phyloP scores from a whole-genome alignment of 1,140 invertebrate species.

The Drosophila baimaii region DNA sequence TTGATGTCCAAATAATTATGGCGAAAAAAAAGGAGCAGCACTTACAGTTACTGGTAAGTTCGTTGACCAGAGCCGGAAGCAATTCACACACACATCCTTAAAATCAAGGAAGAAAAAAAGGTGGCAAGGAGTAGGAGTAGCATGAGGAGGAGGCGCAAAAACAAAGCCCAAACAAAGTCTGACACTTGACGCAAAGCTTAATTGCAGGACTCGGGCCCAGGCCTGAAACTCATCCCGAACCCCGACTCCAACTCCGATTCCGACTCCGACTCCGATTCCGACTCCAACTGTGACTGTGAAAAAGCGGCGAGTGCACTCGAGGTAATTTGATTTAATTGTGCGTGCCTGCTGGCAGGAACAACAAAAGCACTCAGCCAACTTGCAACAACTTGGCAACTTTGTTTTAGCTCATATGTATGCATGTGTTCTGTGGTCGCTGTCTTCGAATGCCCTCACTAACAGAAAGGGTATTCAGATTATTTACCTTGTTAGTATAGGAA shows the following conservation, averaged over 20 bases:
- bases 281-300: slow-evolving; percentile 46
- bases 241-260: no score
- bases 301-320: slow-evolving; percentile 75
- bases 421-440: slow-evolving; percentile 29
- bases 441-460: slow-evolving; percentile 14
- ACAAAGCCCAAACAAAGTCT: slow-evolving; percentile 16
- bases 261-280: background rate
- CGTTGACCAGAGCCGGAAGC: slow-evolving; percentile 66
- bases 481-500: no score
- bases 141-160: background rate
- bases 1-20: slow-evolving; percentile 21
- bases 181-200: slow-evolving; percentile 70
- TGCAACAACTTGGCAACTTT: slow-evolving; percentile 44
- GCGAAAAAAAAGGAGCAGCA: background rate
- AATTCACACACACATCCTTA: slow-evolving; percentile 26
- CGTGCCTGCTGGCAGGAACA: slow-evolving; percentile 48
- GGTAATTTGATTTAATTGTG: slow-evolving; percentile 83
- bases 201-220: slow-evolving; percentile 54
- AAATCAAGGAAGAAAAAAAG: background rate
- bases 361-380: slow-evolving; percentile 41
- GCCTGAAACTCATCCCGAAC: slow-evolving; percentile 9
- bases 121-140: background rate
- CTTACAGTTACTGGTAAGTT: slow-evolving; percentile 38
- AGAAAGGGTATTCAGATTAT: background rate
- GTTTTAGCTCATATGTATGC: slow-evolving; percentile 35